Evolutionary conservation across 2,888 invertebrate species (phyloP).

Genomic region (Fragum sueziense): DNA sequence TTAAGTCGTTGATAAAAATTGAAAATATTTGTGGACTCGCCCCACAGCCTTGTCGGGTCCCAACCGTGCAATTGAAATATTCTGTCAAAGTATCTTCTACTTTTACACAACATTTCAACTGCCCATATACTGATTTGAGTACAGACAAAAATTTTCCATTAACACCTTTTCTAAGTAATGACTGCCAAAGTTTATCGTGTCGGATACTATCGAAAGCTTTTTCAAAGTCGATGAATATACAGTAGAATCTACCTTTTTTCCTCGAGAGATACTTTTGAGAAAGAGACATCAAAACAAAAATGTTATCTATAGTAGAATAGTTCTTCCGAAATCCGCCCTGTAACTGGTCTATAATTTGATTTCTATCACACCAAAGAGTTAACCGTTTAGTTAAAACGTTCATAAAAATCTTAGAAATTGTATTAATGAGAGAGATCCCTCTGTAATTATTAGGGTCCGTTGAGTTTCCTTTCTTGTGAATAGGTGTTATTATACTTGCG

Average conservation of each 20-base stretch:
- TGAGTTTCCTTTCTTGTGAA: slow-evolving; percentile 33
- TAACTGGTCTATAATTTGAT: slow-evolving; percentile 30
- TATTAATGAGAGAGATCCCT: slow-evolving; percentile 28
- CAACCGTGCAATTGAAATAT: background rate
- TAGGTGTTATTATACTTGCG: slow-evolving; percentile 27
- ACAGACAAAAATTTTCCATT: slow-evolving; percentile 5
- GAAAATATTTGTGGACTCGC: background rate
- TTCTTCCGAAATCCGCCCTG: slow-evolving; percentile 38
- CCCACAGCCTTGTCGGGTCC: background rate
- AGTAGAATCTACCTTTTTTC: slow-evolving; percentile 26
- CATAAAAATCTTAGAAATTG: slow-evolving; percentile 32
- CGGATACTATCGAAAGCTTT: slow-evolving; percentile 36
- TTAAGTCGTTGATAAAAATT: slow-evolving; percentile 1
- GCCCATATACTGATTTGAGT: slow-evolving; percentile 1
- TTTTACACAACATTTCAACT: background rate
- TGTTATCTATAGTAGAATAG: slow-evolving; percentile 37
- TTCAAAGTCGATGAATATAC: slow-evolving; percentile 23
- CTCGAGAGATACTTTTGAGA: slow-evolving; percentile 32
- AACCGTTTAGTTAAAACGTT: slow-evolving; percentile 14
- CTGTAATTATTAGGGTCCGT: slow-evolving; percentile 34
- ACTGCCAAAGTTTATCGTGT: slow-evolving; percentile 18
- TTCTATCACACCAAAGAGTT: slow-evolving; percentile 18
- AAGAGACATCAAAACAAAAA: slow-evolving; percentile 31
- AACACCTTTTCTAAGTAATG: background rate
- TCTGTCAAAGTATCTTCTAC: background rate